Evolutionary conservation across 2,888 invertebrate genomes (phyloP).

Genomic region (Aquatica leii): DNA sequence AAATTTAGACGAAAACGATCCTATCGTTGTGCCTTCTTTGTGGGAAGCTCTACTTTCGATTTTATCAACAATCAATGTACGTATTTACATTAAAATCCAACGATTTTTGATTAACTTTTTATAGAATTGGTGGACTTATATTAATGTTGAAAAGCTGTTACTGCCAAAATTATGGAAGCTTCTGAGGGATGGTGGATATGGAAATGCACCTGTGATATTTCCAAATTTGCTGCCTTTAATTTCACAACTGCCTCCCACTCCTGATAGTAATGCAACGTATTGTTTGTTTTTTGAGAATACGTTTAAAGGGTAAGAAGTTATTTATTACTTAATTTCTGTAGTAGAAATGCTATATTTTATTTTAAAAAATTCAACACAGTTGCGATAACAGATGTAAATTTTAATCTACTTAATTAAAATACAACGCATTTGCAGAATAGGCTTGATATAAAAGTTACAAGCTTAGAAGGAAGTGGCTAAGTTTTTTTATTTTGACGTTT

Average conservation of each 20-base stretch:
- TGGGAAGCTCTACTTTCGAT: conserved; percentile 79
- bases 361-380: no score
- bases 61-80: conserved; percentile 66
- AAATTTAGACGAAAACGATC: conserved; percentile 75
- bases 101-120: conserved; percentile 41
- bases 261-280: conserved; percentile 67
- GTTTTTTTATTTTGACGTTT: no score
- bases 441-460: no score
- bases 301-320: conserved; percentile 68
- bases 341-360: no score
- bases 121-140: conserved; percentile 74
- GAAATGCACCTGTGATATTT: conserved; percentile 76
- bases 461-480: no score
- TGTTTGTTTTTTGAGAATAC: conserved; percentile 74
- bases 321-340: no score
- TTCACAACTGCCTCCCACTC: conserved; percentile 69
- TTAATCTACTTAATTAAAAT: no score
- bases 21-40: conserved; percentile 69
- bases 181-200: conserved; percentile 76
- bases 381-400: no score
- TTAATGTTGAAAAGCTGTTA: conserved; percentile 78
- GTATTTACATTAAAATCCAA: neutral
- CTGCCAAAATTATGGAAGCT: conserved; percentile 74
- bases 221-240: conserved; percentile 81
- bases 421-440: no score